phyloP scores from a whole-genome alignment of 1,140 invertebrate species.

The Caenorhabditis remanei region DNA sequence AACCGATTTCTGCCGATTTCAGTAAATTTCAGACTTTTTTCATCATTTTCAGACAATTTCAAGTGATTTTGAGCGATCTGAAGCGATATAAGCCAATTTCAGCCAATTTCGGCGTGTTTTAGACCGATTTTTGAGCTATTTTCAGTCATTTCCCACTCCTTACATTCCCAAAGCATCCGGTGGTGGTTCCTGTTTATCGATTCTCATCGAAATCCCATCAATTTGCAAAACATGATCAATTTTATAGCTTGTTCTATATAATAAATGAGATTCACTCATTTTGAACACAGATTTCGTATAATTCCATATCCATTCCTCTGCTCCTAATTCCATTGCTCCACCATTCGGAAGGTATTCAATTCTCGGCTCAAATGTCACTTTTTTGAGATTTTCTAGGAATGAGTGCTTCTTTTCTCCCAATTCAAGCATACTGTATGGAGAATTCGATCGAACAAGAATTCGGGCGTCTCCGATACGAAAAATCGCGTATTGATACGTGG shows the following conservation, averaged over 20 bases:
- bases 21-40: too few species aligned
- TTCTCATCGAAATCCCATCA: not conserved
- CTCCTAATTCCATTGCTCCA: constrained; percentile 24
- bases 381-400: not conserved
- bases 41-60: not conserved
- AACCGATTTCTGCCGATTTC: not conserved
- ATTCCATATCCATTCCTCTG: constrained; percentile 16
- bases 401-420: not conserved
- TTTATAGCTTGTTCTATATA: constrained; percentile 1
- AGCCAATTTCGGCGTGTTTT: too few species aligned
- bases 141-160: not conserved
- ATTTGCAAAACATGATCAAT: constrained; percentile 2
- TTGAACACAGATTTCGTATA: constrained; percentile 16
- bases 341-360: constrained; percentile 24
- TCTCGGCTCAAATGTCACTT: constrained; percentile 6
- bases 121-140: too few species aligned
- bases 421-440: not conserved
- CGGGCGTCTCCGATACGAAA: constrained; percentile 34
- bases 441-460: not conserved
- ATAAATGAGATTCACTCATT: constrained; percentile 9
- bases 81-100: too few species aligned
- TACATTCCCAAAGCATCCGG: constrained; percentile 22
- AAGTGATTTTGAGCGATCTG: too few species aligned
- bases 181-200: not conserved
- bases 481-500: constrained; percentile 12